Percentiles rank a stretch among this genome's conserved stretches.
Evolutionary conservation across 2,797 vertebrate species (phyloP).

Genomic region (Chromis chromis): DNA sequence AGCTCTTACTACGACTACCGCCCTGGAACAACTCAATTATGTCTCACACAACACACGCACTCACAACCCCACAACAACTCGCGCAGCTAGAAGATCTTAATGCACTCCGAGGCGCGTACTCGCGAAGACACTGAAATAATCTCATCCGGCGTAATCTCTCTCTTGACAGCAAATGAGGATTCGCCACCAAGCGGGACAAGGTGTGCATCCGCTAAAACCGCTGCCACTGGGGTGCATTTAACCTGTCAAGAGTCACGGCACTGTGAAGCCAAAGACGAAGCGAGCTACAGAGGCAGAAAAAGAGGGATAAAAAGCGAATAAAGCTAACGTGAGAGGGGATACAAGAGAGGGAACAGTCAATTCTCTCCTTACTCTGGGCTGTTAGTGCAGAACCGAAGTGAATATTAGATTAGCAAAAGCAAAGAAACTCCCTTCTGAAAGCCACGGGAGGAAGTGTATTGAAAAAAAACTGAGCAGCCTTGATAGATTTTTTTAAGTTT

Average conservation of each 20-base stretch:
- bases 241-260: conserved; percentile 47
- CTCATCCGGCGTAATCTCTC: conserved; percentile 46
- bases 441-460: conserved; percentile 18
- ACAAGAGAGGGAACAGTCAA: not conserved
- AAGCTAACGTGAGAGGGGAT: not conserved
- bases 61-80: not conserved
- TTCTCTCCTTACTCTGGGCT: conserved; percentile 31
- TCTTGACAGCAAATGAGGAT: conserved; percentile 37
- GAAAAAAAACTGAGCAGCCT: conserved; percentile 46
- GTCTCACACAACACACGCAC: conserved; percentile 3
- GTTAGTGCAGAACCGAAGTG: conserved; percentile 47
- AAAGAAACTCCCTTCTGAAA: conserved; percentile 52
- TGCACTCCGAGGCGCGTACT: conserved; percentile 17
- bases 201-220: conserved; percentile 12
- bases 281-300: not conserved
- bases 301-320: not conserved
- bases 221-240: conserved; percentile 36
- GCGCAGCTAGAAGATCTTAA: conserved; percentile 39
- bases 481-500: conserved; percentile 59
- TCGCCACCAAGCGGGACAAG: conserved; percentile 1
- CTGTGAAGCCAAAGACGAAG: conserved; percentile 1
- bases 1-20: conserved; percentile 40
- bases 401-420: conserved; percentile 57
- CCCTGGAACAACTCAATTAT: conserved; percentile 54
- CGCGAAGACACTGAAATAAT: conserved; percentile 42